Evolutionary conservation across 2,113 vertebrate species (phyloP).

Genomic region (Neodontobutis hainanensis): DNA sequence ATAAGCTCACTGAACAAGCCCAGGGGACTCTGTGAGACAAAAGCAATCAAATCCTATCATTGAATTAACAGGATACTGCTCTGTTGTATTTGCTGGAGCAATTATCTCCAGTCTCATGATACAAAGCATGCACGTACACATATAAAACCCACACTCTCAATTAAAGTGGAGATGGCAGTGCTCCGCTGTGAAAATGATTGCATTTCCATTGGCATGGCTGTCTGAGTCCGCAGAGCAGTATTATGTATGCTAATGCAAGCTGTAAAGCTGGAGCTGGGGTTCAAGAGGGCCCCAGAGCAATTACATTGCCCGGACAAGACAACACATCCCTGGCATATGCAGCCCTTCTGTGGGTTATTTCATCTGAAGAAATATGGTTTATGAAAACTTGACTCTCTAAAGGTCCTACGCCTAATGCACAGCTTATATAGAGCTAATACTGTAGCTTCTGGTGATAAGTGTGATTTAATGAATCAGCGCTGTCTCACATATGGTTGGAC

Average conservation of each 20-base stretch:
- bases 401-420: background rate
- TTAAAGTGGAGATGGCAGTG: constrained; percentile 56
- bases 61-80: constrained; percentile 71
- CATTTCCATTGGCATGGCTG: constrained; percentile 69
- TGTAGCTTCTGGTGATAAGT: constrained; percentile 2
- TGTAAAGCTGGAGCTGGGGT: constrained; percentile 64
- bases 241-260: constrained; percentile 76
- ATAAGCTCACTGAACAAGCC: constrained; percentile 14
- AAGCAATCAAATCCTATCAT: constrained; percentile 71
- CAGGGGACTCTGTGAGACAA: constrained; percentile 65
- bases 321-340: constrained; percentile 22
- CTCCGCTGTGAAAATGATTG: constrained; percentile 70
- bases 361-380: constrained; percentile 23
- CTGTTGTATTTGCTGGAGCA: constrained; percentile 58
- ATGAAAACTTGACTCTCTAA: constrained; percentile 19
- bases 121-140: constrained; percentile 38
- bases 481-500: background rate
- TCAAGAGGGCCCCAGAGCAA: constrained; percentile 51
- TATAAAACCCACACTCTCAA: constrained; percentile 51
- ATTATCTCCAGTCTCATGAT: constrained; percentile 70
- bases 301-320: constrained; percentile 57
- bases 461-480: background rate
- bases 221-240: constrained; percentile 65
- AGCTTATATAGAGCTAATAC: background rate
- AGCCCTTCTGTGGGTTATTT: constrained; percentile 41